These are phyloP conservation scores for Tenebrosternarchus preto DNA, from an alignment of 2,113 vertebrate genomes.

Conservation along the genomic window DNA sequence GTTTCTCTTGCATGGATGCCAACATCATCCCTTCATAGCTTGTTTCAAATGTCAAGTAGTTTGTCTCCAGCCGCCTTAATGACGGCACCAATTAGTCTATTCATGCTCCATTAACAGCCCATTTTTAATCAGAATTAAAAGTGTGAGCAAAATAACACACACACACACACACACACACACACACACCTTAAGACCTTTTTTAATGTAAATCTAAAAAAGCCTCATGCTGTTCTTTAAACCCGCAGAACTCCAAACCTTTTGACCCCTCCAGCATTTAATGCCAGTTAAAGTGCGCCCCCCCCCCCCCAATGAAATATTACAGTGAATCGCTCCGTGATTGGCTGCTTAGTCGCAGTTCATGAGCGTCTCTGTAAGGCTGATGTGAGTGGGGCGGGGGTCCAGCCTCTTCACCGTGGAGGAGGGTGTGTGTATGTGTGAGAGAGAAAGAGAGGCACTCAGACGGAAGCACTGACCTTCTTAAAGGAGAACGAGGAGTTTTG, in stretches of 20 bases:
- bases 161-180: slow-evolving; percentile 48
- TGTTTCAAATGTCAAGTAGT: slow-evolving; percentile 68
- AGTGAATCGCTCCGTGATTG: slow-evolving; percentile 46
- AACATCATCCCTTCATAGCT: slow-evolving; percentile 61
- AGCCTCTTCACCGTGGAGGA: not conserved
- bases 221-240: slow-evolving; percentile 61
- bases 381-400: slow-evolving; percentile 13
- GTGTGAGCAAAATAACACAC: slow-evolving; percentile 34
- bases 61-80: slow-evolving; percentile 65
- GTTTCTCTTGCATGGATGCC: slow-evolving; percentile 16
- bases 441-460: slow-evolving; percentile 60
- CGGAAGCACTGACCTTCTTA: slow-evolving; percentile 73
- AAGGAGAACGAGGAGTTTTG: slow-evolving; percentile 75
- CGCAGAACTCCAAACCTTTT: slow-evolving; percentile 43
- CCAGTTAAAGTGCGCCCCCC: slow-evolving; percentile 31
- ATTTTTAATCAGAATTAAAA: slow-evolving; percentile 68
- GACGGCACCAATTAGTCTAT: slow-evolving; percentile 68
- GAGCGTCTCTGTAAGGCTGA: slow-evolving; percentile 6
- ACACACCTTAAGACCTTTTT: slow-evolving; percentile 22
- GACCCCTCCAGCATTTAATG: slow-evolving; percentile 49
- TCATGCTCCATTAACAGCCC: slow-evolving; percentile 65
- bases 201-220: slow-evolving; percentile 45
- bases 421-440: slow-evolving; percentile 11
- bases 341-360: slow-evolving; percentile 27
- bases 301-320: slow-evolving; percentile 8